A percentile compares a stretch with the other conserved stretches of the same genome.
phyloP scores from a whole-genome alignment of 2,888 invertebrate species.

The Hirtodrosophila cameraria region DNA sequence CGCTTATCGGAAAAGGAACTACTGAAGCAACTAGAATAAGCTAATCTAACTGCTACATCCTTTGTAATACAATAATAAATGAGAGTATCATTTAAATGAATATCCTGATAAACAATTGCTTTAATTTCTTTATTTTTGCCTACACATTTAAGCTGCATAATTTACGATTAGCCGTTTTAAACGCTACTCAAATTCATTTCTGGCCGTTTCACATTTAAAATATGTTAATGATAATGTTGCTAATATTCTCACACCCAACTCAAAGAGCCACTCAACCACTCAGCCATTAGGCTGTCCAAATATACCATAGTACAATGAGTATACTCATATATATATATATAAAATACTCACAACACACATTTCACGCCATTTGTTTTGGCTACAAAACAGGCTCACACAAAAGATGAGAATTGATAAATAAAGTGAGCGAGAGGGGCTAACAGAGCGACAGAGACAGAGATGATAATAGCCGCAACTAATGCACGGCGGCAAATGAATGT shows the following conservation, averaged over 20 bases:
- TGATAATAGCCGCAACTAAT: slow-evolving; percentile 75
- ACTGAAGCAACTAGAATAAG: too few species aligned
- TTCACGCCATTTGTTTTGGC: slow-evolving; percentile 44
- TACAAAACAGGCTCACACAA: slow-evolving; percentile 31
- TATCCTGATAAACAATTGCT: slow-evolving; percentile 3
- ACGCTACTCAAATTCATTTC: slow-evolving; percentile 18
- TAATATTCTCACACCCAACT: slow-evolving; percentile 55
- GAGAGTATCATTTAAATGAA: too few species aligned
- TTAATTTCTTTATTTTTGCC: slow-evolving; percentile 27
- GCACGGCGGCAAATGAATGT: slow-evolving; percentile 70
- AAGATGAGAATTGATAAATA: slow-evolving; percentile 60
- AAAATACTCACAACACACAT: slow-evolving; percentile 20
- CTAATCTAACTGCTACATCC: too few species aligned
- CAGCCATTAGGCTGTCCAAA: slow-evolving; percentile 62
- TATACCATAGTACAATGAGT: slow-evolving; percentile 28
- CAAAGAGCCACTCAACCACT: slow-evolving; percentile 49
- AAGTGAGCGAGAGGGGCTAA: slow-evolving; percentile 62
- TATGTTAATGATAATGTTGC: slow-evolving; percentile 77
- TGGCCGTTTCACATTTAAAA: slow-evolving; percentile 55
- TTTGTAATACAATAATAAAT: too few species aligned
- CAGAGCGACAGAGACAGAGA: slow-evolving; percentile 56
- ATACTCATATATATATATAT: slow-evolving; percentile 10
- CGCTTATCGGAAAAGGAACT: too few species aligned
- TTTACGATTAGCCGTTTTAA: slow-evolving; percentile 2
- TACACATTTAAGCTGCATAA: slow-evolving; percentile 3